Conservation (phyloP, 2,888 invertebrate species). For the Diarsia brunnea region DNA sequence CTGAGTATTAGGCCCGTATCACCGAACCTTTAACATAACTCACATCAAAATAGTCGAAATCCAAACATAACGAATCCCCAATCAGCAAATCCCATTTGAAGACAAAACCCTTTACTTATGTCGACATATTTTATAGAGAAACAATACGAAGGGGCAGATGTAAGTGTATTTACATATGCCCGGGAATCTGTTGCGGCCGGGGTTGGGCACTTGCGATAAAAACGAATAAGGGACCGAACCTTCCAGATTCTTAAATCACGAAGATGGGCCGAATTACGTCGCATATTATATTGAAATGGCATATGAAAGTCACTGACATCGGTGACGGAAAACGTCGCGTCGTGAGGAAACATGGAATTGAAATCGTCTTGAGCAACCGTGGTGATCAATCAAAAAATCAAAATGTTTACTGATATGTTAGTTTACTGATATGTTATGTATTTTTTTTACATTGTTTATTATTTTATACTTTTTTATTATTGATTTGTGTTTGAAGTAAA, state of each 20-base stretch:
- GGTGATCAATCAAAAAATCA: too few species aligned
- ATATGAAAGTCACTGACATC: neutral
- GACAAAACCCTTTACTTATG: slow-evolving; percentile 46
- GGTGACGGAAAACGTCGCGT: neutral
- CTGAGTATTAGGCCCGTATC: neutral
- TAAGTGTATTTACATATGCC: slow-evolving; percentile 65
- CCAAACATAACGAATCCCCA: slow-evolving; percentile 40
- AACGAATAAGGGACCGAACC: slow-evolving; percentile 52
- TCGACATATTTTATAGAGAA: slow-evolving; percentile 59
- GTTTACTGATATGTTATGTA: too few species aligned
- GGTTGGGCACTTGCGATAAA: slow-evolving; percentile 56
- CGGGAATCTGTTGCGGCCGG: slow-evolving; percentile 37
- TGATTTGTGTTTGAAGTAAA: too few species aligned
- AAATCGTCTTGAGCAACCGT: neutral
- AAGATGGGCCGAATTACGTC: slow-evolving; percentile 13
- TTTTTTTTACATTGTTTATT: too few species aligned
- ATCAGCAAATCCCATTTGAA: slow-evolving; percentile 53
- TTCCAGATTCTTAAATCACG: slow-evolving; percentile 48
- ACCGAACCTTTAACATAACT: neutral
- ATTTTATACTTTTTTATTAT: too few species aligned
- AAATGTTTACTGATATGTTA: too few species aligned
- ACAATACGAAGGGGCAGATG: slow-evolving; percentile 65
- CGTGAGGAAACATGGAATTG: neutral
- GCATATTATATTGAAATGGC: slow-evolving; percentile 5
- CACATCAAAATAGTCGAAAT: slow-evolving; percentile 9